Evolutionary conservation across 2,888 invertebrate species (phyloP).

Genomic region (Heliconius cydno): DNA sequence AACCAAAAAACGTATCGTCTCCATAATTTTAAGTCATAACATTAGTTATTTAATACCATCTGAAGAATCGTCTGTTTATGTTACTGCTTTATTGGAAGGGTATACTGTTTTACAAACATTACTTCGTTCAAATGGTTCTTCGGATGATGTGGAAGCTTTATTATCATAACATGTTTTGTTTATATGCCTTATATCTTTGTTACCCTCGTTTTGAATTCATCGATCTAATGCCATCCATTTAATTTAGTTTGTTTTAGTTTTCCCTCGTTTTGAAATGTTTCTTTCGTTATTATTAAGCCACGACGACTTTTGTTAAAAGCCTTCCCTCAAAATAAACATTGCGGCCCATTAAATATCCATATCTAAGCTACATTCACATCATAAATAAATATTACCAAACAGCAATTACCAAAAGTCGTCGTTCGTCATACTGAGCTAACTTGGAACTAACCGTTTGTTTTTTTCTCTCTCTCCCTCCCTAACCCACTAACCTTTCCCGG

Average conservation of each 20-base stretch:
- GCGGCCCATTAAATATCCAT: not conserved
- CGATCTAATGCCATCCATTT: constrained; percentile 63
- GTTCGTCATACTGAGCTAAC: constrained; percentile 58
- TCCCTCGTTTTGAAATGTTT: constrained; percentile 40
- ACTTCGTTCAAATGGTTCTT: constrained; percentile 75
- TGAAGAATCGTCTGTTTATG: constrained; percentile 73
- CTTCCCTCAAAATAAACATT: constrained; percentile 23
- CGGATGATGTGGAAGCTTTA: constrained; percentile 76
- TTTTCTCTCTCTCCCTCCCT: constrained; percentile 64
- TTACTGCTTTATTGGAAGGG: constrained; percentile 70
- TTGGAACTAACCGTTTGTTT: constrained; percentile 68
- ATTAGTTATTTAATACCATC: constrained; percentile 74
- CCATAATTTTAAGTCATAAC: constrained; percentile 73
- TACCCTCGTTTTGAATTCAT: constrained; percentile 67
- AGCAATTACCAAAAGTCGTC: constrained; percentile 54
- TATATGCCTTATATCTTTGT: constrained; percentile 71
- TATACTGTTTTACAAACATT: constrained; percentile 80
- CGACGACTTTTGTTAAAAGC: constrained; percentile 50
- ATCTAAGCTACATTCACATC: not conserved
- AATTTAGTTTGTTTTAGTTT: constrained; percentile 63
- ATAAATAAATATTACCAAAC: constrained; percentile 19
- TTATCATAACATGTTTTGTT: constrained; percentile 82
- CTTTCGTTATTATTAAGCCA: constrained; percentile 49
- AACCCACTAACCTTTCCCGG: constrained; percentile 82
- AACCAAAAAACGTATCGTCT: constrained; percentile 79